Evolutionary conservation across 2,797 vertebrate species (phyloP).

Genomic region (Eidolon dupreanum): DNA sequence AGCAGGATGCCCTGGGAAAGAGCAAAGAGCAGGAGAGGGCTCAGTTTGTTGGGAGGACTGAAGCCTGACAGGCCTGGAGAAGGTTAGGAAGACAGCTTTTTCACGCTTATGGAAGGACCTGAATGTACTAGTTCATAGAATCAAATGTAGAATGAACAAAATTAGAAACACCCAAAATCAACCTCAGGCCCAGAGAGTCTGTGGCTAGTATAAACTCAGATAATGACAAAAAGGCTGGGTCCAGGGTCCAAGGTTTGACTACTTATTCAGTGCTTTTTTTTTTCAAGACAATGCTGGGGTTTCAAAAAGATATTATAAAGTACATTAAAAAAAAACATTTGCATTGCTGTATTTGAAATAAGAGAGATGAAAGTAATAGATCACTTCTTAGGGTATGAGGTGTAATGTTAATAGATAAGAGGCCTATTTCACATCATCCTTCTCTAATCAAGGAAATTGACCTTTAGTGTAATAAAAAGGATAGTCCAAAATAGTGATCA

Average conservation of each 20-base stretch:
- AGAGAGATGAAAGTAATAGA: background rate
- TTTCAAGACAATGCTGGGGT: background rate
- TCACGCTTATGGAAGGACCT: background rate
- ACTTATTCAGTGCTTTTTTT: background rate
- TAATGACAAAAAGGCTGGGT: background rate
- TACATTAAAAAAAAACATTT: background rate
- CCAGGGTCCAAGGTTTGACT: background rate
- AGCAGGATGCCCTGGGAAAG: background rate
- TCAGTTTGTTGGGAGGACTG: background rate
- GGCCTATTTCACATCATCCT: slow-evolving; percentile 28
- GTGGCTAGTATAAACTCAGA: background rate
- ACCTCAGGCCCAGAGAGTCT: background rate
- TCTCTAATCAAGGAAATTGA: slow-evolving; percentile 33
- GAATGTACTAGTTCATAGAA: background rate
- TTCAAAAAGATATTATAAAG: background rate
- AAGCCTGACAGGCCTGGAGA: background rate
- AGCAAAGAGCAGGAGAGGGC: background rate
- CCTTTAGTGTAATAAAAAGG: slow-evolving; percentile 10
- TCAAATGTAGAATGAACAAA: background rate
- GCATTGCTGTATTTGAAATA: background rate
- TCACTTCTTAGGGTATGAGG: background rate
- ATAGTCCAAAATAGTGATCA: slow-evolving; percentile 23
- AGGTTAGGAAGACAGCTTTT: background rate
- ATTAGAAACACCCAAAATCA: background rate
- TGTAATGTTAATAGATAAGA: background rate